Evolutionary conservation across 2,113 vertebrate species (phyloP).

Genomic region (Leptobrachium ailaonicum): DNA sequence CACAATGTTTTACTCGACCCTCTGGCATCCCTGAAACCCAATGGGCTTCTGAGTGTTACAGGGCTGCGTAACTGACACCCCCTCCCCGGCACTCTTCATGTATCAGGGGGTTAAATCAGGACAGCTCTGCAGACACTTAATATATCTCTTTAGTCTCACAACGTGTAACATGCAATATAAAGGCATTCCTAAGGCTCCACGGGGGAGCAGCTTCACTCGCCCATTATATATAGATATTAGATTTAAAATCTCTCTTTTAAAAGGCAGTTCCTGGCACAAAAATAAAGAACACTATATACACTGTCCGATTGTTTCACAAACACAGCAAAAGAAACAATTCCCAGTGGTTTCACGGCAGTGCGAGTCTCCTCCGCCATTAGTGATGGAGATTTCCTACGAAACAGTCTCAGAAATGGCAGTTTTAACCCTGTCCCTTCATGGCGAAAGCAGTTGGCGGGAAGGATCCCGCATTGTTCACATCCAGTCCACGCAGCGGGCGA

Average conservation of each 20-base stretch:
- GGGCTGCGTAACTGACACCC: background rate
- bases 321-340: conserved; percentile 38
- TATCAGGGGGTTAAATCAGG: background rate
- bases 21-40: no score
- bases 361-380: conserved; percentile 7
- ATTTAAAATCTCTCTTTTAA: conserved; percentile 9
- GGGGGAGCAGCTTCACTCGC: conserved; percentile 5
- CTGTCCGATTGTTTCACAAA: conserved; percentile 38
- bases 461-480: background rate
- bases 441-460: background rate
- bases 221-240: background rate
- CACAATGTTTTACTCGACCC: no score
- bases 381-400: conserved; percentile 17
- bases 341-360: conserved; percentile 25
- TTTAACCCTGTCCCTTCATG: conserved; percentile 29
- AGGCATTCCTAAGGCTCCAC: conserved; percentile 22
- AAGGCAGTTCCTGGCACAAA: conserved; percentile 36
- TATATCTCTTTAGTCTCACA: conserved; percentile 20
- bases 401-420: conserved; percentile 21
- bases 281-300: conserved; percentile 44
- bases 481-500: background rate
- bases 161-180: conserved; percentile 21
- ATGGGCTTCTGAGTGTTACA: no score
- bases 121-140: conserved; percentile 4
- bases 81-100: background rate